phyloP scores from a whole-genome alignment of 2,113 vertebrate genomes.

The Gymnarchus niloticus region DNA sequence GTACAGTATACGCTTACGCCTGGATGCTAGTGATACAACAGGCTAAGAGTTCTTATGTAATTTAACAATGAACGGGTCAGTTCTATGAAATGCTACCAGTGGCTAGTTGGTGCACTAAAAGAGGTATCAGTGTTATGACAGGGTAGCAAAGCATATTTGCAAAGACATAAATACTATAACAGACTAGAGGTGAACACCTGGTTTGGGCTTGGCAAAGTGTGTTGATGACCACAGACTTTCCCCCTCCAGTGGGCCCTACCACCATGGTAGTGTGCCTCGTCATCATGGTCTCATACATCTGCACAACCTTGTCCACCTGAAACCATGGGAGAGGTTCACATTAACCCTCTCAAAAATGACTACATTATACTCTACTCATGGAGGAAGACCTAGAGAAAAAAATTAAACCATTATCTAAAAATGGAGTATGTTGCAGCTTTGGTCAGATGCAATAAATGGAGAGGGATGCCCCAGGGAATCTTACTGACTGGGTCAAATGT shows the following conservation, averaged over 20 bases:
- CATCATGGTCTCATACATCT: constrained; percentile 96
- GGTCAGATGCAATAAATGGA: not conserved
- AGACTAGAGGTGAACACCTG: constrained; percentile 62
- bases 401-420: not conserved
- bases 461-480: not conserved
- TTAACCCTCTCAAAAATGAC: not conserved
- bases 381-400: not conserved
- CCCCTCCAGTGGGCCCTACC: constrained; percentile 91
- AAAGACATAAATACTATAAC: not conserved
- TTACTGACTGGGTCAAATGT: not conserved
- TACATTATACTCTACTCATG: not conserved
- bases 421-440: not conserved
- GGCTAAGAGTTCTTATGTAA: not conserved
- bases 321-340: constrained; percentile 1
- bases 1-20: not conserved
- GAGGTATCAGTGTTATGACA: not conserved
- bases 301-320: constrained; percentile 95
- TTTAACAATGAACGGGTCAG: not conserved
- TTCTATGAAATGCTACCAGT: not conserved
- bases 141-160: not conserved
- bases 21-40: not conserved
- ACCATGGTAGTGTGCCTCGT: constrained; percentile 94
- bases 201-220: constrained; percentile 88
- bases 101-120: not conserved
- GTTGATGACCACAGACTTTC: constrained; percentile 92